Conservation (phyloP, 2,113 vertebrate species). For the Sceloporus undulatus region DNA sequence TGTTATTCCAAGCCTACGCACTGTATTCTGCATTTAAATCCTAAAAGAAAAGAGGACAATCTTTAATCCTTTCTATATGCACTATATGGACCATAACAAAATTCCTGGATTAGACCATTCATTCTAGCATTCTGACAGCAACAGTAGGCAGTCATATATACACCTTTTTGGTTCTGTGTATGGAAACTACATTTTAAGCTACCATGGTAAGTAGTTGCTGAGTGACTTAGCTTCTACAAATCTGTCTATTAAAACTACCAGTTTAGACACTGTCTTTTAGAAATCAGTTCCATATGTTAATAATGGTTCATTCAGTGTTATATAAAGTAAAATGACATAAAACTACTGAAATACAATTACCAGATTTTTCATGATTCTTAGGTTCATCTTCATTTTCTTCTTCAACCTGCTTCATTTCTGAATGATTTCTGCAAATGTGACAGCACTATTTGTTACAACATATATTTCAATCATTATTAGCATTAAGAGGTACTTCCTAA, state of each 20-base stretch:
- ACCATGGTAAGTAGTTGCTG: too few relatives aligned
- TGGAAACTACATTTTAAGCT: too few relatives aligned
- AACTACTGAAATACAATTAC: constrained; percentile 64
- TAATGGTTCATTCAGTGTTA: neutral
- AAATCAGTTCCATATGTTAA: neutral
- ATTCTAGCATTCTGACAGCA: too few relatives aligned
- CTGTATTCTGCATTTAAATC: neutral
- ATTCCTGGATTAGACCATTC: neutral
- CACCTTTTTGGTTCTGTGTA: too few relatives aligned
- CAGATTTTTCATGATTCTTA: constrained; percentile 66
- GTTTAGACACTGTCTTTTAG: neutral
- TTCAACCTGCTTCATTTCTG: constrained; percentile 44
- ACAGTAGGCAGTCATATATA: too few relatives aligned
- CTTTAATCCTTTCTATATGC: neutral
- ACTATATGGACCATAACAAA: neutral
- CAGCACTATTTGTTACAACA: neutral
- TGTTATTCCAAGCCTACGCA: neutral
- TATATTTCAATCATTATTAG: neutral
- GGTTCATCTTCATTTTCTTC: constrained; percentile 55
- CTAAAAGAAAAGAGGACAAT: neutral
- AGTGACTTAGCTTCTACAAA: neutral
- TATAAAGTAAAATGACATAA: constrained; percentile 1
- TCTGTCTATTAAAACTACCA: neutral
- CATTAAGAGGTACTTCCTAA: neutral
- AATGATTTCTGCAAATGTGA: constrained; percentile 54